phyloP scores from a whole-genome alignment of 2,113 vertebrate species.

The Mormyrus lacerda region DNA sequence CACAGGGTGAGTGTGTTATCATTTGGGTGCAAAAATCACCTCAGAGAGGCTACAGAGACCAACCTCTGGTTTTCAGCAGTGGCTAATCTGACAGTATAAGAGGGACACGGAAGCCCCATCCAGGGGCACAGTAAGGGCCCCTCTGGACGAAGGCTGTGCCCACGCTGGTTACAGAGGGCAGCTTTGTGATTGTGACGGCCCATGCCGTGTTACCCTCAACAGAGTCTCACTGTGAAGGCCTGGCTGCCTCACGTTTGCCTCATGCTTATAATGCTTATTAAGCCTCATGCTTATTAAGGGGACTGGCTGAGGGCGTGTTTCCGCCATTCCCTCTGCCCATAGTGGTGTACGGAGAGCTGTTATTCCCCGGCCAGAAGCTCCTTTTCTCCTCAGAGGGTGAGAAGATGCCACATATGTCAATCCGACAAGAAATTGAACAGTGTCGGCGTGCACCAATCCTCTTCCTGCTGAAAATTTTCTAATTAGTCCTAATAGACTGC shows the following conservation, averaged over 20 bases:
- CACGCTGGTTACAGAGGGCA: not conserved
- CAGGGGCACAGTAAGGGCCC: not conserved
- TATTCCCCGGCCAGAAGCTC: too few relatives aligned
- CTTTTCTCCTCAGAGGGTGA: not conserved
- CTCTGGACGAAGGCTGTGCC: not conserved
- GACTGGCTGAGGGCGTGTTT: not conserved
- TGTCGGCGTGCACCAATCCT: not conserved
- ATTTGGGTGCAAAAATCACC: not conserved
- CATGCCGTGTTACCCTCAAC: not conserved
- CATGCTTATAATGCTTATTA: not conserved
- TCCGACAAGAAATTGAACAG: not conserved
- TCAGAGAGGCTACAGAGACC: not conserved
- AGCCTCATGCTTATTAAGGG: not conserved
- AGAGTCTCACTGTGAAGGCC: not conserved
- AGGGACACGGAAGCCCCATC: not conserved
- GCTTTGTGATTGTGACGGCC: not conserved
- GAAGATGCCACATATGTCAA: not conserved
- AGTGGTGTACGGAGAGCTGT: not conserved
- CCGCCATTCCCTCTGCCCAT: not conserved
- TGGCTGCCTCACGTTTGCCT: not conserved
- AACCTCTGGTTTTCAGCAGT: not conserved
- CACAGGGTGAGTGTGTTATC: not conserved
- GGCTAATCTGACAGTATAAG: not conserved
- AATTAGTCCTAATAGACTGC: not conserved
- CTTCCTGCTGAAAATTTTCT: not conserved